phyloP scores from a whole-genome alignment of 2,797 vertebrate genomes.

The Leptodactylus fallax region DNA sequence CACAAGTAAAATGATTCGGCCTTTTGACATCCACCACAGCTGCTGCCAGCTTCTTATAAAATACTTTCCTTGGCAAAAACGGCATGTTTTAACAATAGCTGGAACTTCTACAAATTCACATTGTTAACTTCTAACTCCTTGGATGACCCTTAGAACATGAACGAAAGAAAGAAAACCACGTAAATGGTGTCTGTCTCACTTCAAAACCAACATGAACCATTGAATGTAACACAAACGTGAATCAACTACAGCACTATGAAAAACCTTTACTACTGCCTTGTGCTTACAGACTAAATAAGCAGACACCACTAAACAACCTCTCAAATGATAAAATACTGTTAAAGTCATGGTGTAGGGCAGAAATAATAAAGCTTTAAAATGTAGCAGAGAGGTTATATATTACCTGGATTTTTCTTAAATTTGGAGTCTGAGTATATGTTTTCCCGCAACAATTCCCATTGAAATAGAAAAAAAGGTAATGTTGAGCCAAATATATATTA shows the following conservation, averaged over 20 bases:
- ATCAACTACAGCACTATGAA: constrained; percentile 2
- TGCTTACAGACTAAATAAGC: constrained; percentile 8
- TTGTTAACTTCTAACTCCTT: constrained; percentile 54
- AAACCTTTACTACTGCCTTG: not conserved
- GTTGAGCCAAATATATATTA: not conserved
- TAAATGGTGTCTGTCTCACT: constrained; percentile 37
- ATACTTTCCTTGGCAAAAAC: constrained; percentile 38
- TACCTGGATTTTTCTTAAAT: not conserved
- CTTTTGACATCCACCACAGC: constrained; percentile 45
- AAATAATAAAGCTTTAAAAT: not conserved
- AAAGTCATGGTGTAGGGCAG: not conserved
- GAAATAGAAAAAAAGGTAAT: not conserved
- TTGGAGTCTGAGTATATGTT: not conserved
- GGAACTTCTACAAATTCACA: constrained; percentile 42
- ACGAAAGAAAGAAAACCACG: constrained; percentile 24
- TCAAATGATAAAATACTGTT: not conserved
- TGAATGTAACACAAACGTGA: constrained; percentile 34
- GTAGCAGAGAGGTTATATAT: not conserved
- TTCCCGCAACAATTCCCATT: not conserved
- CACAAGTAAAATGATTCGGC: constrained; percentile 41
- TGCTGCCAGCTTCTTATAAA: constrained; percentile 45
- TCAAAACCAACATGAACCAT: constrained; percentile 35
- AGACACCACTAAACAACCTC: constrained; percentile 1
- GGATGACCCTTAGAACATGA: constrained; percentile 24
- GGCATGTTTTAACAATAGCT: constrained; percentile 43